Evolutionary conservation across 1,140 invertebrate species (phyloP), one percentile per base, ranked within the genome.

Genomic region (Macrocentrus cingulum): DNA sequence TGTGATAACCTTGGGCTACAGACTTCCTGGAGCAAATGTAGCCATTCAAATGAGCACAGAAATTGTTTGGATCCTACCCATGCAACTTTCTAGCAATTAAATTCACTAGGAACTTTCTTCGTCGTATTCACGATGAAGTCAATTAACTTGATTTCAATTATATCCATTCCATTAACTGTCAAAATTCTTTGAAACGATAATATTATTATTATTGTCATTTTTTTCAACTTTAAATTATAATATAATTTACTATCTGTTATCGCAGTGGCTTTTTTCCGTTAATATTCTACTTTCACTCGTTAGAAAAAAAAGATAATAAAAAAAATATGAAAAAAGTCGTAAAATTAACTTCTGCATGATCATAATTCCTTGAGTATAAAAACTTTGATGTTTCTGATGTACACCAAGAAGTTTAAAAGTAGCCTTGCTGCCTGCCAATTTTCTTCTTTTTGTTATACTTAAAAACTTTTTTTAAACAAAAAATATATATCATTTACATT

Each of bases 61-160:
- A 34, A 50, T 36, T 18, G 15, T 34, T 0, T 32, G 13, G 15
- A 34, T 49, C 19, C 29, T 32, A 34, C 29, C n/a, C 29, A 5
- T 18, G 9, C 9, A 50, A 50, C 48, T 50, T 50, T 8, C 29
- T 8, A 50, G 29, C 16, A 36, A 50, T 50, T 50, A 50, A 50
- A 50, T 50, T 50, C 48, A 50, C 29, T 32, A 2, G 5, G n/a
- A 23, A 48, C 36, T 39, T 8, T 13, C 8, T 15, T 39, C 13
- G 36, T 13, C 11, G 25, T 9, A 29, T 29, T 39, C 7, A 39
- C 8, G 11, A 39, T 8, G 15, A 39, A 39, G 36, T 39, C 36
- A 39, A 39, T 39, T 39, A 39, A 39, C 13, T 15, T 2, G 15
- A 4, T 39, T 15, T n/a, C 8, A 39, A 15, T 39, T 15, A 39